These are phyloP conservation scores for Conomelus anceps DNA, from an alignment of 2,888 invertebrate species.

Conservation along the genomic window DNA sequence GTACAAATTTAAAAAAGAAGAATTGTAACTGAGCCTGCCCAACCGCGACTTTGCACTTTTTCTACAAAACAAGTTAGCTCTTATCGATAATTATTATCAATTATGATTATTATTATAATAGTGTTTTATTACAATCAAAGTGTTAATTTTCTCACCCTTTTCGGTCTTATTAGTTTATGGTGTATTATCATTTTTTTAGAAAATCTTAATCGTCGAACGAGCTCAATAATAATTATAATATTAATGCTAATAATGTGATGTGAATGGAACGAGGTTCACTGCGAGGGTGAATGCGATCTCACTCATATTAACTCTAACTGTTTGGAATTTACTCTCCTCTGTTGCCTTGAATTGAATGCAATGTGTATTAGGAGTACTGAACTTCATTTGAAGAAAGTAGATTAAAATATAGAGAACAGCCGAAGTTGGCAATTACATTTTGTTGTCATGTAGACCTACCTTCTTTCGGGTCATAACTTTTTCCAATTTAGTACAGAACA, in stretches of 20 bases:
- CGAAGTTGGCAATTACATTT: too few species aligned
- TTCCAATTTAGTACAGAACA: not conserved
- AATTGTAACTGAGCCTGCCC: slow-evolving; percentile 32
- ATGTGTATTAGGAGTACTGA: not conserved
- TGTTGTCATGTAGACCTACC: not conserved
- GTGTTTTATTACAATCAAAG: not conserved
- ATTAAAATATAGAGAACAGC: not conserved
- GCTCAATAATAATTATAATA: not conserved
- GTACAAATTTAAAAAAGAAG: slow-evolving; percentile 23
- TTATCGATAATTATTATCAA: slow-evolving; percentile 16
- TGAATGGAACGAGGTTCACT: not conserved
- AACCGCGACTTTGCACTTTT: slow-evolving; percentile 33
- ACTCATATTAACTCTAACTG: not conserved
- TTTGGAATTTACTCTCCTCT: not conserved
- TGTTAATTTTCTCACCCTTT: slow-evolving; percentile 18
- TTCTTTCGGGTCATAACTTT: not conserved
- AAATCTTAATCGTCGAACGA: not conserved
- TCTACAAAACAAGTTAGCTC: slow-evolving; percentile 29
- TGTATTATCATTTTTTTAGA: not conserved
- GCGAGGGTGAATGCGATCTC: not conserved
- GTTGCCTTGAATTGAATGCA: not conserved
- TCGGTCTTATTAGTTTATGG: slow-evolving; percentile 32
- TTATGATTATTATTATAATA: slow-evolving; percentile 10
- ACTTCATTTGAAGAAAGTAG: not conserved
- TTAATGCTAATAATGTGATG: not conserved